These are phyloP conservation scores for Drosophila hydei DNA, from an alignment of 1,140 invertebrate species.

Conservation along the genomic window DNA sequence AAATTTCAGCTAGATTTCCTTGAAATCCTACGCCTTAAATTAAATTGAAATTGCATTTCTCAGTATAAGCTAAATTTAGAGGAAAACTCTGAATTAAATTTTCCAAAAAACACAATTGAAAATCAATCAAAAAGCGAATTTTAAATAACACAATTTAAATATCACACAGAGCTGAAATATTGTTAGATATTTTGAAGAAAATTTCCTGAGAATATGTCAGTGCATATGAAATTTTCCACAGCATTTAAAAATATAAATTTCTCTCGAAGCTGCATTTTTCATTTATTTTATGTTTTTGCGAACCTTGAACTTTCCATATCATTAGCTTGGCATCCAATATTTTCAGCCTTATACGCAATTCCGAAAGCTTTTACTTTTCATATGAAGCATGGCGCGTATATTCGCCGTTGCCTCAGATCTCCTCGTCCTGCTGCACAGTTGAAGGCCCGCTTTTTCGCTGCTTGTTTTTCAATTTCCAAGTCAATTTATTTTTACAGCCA, in stretches of 20 bases:
- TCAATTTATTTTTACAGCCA: slow-evolving; percentile 80
- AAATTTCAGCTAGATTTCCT: too few relatives aligned
- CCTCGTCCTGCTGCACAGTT: slow-evolving; percentile 37
- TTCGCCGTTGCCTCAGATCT: not conserved
- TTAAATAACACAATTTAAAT: too few relatives aligned
- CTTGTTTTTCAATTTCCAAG: slow-evolving; percentile 77
- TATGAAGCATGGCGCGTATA: slow-evolving; percentile 27
- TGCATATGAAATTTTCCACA: slow-evolving; percentile 6
- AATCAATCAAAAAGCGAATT: too few relatives aligned
- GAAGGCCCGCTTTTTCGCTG: slow-evolving; percentile 35
- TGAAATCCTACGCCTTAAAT: not conserved
- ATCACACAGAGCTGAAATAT: too few relatives aligned
- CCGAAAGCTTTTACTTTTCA: slow-evolving; percentile 45
- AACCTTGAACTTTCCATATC: slow-evolving; percentile 47
- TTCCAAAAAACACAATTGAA: too few relatives aligned
- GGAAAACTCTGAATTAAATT: too few relatives aligned
- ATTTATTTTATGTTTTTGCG: not conserved
- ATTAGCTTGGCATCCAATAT: slow-evolving; percentile 41
- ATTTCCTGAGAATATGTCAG: not conserved
- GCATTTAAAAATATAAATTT: not conserved
- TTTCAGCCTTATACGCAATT: slow-evolving; percentile 41
- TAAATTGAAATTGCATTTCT: not conserved
- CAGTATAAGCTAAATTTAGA: too few relatives aligned
- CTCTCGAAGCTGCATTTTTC: not conserved
- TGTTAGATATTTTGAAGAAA: too few relatives aligned